These are phyloP conservation scores for Orthosia cruda DNA, from an alignment of 2,888 invertebrate genomes.

Conservation along the genomic window DNA sequence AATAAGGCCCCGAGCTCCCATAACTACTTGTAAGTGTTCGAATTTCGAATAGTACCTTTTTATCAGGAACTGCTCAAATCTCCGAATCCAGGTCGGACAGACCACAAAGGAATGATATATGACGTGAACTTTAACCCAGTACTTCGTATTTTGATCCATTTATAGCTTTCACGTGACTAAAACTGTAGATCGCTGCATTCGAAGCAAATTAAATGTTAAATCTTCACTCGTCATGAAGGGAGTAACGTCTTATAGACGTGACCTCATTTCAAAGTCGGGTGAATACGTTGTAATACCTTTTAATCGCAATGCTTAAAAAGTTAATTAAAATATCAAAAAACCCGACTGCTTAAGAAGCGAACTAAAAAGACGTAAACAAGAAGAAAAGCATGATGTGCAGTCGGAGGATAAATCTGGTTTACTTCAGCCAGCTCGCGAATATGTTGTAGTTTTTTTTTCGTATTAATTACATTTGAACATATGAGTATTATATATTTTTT, in stretches of 20 bases:
- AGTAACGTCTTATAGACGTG: conserved; percentile 25
- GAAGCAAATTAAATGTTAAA: conserved; percentile 44
- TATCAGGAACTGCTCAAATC: not conserved
- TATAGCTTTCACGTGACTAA: not conserved
- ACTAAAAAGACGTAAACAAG: too few relatives aligned
- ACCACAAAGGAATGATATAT: conserved; percentile 8
- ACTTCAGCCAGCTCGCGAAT: too few relatives aligned
- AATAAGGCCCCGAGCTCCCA: not conserved
- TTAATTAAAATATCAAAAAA: too few relatives aligned
- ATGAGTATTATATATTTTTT: too few relatives aligned
- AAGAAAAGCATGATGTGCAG: too few relatives aligned
- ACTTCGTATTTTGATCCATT: not conserved
- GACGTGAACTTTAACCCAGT: conserved; percentile 4
- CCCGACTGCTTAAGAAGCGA: too few relatives aligned
- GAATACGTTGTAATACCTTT: not conserved
- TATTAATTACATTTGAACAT: too few relatives aligned
- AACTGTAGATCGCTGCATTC: not conserved
- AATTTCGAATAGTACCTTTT: conserved; percentile 36
- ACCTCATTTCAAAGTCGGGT: conserved; percentile 6
- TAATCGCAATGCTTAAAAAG: not conserved
- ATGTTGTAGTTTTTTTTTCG: too few relatives aligned
- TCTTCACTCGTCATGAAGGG: not conserved
- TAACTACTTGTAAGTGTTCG: conserved; percentile 15
- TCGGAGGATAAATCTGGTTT: too few relatives aligned
- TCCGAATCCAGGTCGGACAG: not conserved